Percentiles rank a stretch among this genome's conserved stretches.
Evolutionary conservation across 1,140 invertebrate species (phyloP).

Genomic region (Ceratina japonica): DNA sequence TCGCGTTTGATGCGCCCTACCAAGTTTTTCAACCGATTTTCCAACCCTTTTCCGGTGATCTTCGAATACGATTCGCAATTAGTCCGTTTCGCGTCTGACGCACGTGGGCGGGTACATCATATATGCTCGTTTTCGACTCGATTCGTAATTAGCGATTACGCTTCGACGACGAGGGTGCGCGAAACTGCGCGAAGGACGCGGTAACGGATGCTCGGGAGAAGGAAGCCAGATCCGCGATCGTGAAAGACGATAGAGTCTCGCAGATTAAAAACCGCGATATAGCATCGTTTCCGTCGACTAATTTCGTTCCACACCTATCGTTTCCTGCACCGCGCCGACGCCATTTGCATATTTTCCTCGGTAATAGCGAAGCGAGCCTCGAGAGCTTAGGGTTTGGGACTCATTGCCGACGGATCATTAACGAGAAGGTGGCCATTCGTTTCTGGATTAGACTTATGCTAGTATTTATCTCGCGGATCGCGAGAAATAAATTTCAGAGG

Average conservation of each 20-base stretch:
- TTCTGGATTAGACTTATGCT: too few relatives aligned
- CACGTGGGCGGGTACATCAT: not conserved
- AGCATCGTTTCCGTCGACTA: slow-evolving; percentile 23
- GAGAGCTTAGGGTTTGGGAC: too few relatives aligned
- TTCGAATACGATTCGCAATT: too few relatives aligned
- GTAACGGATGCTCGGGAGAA: not conserved
- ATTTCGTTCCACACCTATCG: slow-evolving; percentile 23
- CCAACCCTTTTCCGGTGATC: not conserved
- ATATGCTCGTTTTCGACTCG: too few relatives aligned
- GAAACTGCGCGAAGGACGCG: not conserved
- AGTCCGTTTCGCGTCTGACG: not conserved
- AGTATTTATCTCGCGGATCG: too few relatives aligned
- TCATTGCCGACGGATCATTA: too few relatives aligned
- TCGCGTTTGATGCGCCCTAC: too few relatives aligned
- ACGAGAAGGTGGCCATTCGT: too few relatives aligned
- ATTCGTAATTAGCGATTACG: not conserved
- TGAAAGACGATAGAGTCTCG: not conserved
- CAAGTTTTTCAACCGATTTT: not conserved
- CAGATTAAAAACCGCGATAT: slow-evolving; percentile 14
- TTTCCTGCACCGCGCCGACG: slow-evolving; percentile 7
- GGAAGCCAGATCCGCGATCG: not conserved
- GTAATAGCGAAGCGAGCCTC: too few relatives aligned
- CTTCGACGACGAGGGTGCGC: too few relatives aligned
- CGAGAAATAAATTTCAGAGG: too few relatives aligned
- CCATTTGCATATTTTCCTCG: slow-evolving; percentile 25